Evolutionary conservation across 2,888 invertebrate species (phyloP), one percentile per base, ranked within the genome.

Genomic region (Pherbina coryleti): DNA sequence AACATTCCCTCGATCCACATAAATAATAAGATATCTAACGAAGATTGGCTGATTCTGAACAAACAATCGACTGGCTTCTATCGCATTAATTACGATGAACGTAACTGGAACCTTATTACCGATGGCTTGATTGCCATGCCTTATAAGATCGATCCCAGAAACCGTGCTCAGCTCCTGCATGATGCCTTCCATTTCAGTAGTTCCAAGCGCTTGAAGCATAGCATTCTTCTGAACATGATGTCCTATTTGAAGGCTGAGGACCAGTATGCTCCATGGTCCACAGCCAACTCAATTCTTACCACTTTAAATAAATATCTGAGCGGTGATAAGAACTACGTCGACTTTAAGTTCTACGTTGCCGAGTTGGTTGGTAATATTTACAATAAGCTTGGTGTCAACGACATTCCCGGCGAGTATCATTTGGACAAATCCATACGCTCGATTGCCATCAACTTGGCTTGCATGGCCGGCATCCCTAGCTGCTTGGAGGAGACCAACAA

Each of bases 151-250:
- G 92, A 94, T 81, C 91, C 93, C 0, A 93, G 94, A 71, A 97
- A 97, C 86, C 91, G 97, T 60, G 97, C 96, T 0, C 96, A 98
- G 86, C 90, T 98, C 62, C 91, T 98, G 17, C 95, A 97, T 82
- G 98, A 98, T 86, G 93, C 95, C 0, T 92, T 86, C 62, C 82
- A 81, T 2, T 84, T 89, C 2, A 83, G 80, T 49, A 82, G 82
- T 7, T 84, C 85, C 5, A 82, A 81, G 0, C 85, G 84, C 0
- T 76, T 87, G 37, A 66, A 82, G 1, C 86, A 89, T 67, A 73
- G 78, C 3, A 82, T 82, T 3, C 77, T 89, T 5, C 78, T 89
- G 22, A 77, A 83, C 8, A 80, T 89, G 80, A 76, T 88, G 73
- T 83, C 83, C n/a, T 89, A 88, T 76, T 79, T 89, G 71, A 83